Conservation (phyloP, 2,113 vertebrate genomes). For the Osmerus eperlanus region DNA sequence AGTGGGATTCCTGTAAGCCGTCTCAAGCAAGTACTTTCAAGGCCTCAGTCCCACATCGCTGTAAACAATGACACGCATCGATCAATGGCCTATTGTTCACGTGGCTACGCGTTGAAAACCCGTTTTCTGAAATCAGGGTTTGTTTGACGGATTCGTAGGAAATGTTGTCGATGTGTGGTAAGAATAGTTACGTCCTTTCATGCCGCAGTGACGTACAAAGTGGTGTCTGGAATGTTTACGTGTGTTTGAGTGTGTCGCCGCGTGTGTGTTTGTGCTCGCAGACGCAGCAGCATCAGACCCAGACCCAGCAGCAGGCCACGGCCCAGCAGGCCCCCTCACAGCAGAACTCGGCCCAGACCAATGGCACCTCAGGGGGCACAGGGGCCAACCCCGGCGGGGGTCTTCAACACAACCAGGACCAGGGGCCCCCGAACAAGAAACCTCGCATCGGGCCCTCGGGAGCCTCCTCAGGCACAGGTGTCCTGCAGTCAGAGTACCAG, state of each 20-base stretch:
- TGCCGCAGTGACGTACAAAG: too few species aligned
- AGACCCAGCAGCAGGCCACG: slow-evolving; percentile 72
- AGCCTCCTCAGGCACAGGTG: slow-evolving; percentile 84
- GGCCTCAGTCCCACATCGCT: background rate
- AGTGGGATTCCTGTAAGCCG: background rate
- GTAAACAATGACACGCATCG: background rate
- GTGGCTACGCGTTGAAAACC: background rate
- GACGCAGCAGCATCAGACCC: slow-evolving; percentile 87
- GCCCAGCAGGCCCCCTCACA: slow-evolving; percentile 75
- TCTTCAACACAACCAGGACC: slow-evolving; percentile 86
- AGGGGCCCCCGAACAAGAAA: slow-evolving; percentile 94
- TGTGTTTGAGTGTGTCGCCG: background rate
- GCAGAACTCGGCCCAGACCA: slow-evolving; percentile 88
- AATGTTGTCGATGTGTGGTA: too few species aligned
- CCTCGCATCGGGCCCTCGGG: slow-evolving; percentile 89
- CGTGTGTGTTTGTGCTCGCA: slow-evolving; percentile 73
- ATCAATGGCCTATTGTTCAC: background rate
- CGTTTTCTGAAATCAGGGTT: too few species aligned
- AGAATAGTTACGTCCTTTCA: too few species aligned
- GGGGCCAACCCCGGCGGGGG: slow-evolving; percentile 60
- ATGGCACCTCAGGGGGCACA: slow-evolving; percentile 72
- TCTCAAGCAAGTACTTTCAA: background rate
- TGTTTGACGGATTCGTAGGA: too few species aligned
- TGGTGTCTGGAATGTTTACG: too few species aligned
- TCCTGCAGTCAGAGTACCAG: slow-evolving; percentile 95